phyloP scores from a whole-genome alignment of 1,140 invertebrate species.

The Cephus cinctus region DNA sequence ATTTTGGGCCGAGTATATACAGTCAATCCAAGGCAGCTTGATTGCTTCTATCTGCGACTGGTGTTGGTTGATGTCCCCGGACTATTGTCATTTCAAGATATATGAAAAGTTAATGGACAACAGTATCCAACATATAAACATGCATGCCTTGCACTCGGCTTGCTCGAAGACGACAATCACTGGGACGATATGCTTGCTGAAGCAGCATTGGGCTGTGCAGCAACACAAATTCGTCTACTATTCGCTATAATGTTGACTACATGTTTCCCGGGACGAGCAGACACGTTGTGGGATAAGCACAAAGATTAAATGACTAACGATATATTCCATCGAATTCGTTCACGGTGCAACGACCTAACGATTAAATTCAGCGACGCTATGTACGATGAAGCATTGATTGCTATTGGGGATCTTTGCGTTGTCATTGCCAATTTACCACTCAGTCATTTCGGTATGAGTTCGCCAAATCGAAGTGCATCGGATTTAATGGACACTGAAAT shows the following conservation, averaged over 20 bases:
- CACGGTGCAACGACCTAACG: slow-evolving; percentile 4
- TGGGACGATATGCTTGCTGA: slow-evolving; percentile 42
- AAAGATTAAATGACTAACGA: slow-evolving; percentile 26
- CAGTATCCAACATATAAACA: slow-evolving; percentile 15
- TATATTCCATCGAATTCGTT: slow-evolving; percentile 17
- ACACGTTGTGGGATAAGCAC: slow-evolving; percentile 21
- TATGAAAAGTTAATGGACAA: slow-evolving; percentile 14
- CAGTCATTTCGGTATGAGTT: slow-evolving; percentile 10
- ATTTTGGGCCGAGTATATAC: slow-evolving; percentile 37
- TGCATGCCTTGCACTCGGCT: slow-evolving; percentile 32
- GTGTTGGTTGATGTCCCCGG: slow-evolving; percentile 33
- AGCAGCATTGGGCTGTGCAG: slow-evolving; percentile 29
- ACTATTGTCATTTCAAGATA: slow-evolving; percentile 15
- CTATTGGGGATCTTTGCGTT: slow-evolving; percentile 21
- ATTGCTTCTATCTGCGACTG: slow-evolving; percentile 34
- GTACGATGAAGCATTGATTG: slow-evolving; percentile 25
- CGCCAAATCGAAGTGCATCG: slow-evolving; percentile 6
- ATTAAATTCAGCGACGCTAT: slow-evolving; percentile 11
- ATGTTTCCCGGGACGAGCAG: slow-evolving; percentile 1
- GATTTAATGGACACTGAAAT: slow-evolving; percentile 6
- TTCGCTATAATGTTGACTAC: slow-evolving; percentile 23
- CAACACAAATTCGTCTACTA: slow-evolving; percentile 30
- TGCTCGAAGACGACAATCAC: slow-evolving; percentile 46
- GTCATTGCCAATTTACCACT: slow-evolving; percentile 14
- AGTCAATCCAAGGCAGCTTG: slow-evolving; percentile 36